Base-by-base conservation (phyloP, 2,797 vertebrate species). In the Heteromormyrus szaboi region DNA sequence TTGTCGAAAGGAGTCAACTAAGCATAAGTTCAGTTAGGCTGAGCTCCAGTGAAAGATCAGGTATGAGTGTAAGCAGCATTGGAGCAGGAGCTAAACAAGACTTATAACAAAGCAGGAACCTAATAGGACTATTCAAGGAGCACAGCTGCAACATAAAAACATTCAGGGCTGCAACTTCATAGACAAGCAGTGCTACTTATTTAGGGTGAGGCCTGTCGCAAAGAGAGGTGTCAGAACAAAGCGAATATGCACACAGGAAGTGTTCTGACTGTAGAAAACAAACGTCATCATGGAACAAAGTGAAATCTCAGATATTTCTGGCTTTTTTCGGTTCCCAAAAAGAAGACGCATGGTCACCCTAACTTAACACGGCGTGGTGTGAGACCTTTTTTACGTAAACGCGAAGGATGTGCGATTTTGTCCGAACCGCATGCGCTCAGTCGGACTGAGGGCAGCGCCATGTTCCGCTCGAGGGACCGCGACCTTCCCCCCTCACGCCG, bases 401-500 rank as follows among this genome's bases (percentile, higher is more conserved):
- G 1, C n/a, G 83, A 25, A 11, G 1, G 46, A 22, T 12, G 44
- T 50, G n/a, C 19, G 19, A 29, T 14, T 14, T 19, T 14, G 11
- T 33, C 11, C 14, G 11, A 5, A 29, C 84, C 22, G 3, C 51
- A 29, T 17, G 14, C 2, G 2, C 12, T 22, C 2, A 29, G 81
- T 65, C 76, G 89, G 85, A 25, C n/a, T 29, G 48, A 19, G 14
- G 51, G 22, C 8, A 25, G 29, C 93, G 91, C 0, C 88, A 93
- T 86, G 90, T 89, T 68, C 85, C 90, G 90, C 89, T 84, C 83
- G 90, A 92, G 56, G 7, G n/a, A 46, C 1, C 1, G 53, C 19
- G 37, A 46, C 90, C 88, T 93, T 94, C 65, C 93, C 93, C 91
- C 93, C 89, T 91, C 87, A 46, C 54, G 87, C 84, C 62, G 22